Base-by-base conservation (phyloP, 1,140 invertebrate species). In the Anoplolepis gracilipes region DNA sequence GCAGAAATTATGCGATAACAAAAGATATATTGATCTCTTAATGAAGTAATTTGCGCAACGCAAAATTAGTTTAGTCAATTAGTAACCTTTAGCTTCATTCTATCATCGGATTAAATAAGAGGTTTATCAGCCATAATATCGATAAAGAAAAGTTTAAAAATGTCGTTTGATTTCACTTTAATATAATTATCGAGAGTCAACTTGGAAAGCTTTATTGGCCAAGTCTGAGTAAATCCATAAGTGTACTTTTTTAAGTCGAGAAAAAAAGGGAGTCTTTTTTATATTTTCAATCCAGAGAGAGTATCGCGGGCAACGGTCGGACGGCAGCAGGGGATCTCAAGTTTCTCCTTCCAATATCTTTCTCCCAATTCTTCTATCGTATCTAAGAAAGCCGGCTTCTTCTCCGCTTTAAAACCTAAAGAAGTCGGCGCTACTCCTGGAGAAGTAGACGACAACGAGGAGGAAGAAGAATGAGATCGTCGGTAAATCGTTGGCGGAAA, bases 161-260 rank as follows among this genome's bases (percentile, higher is more conserved):
- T 8, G 3, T 36, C 30, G 30, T 5, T 76, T 46, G 16, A 64
- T 39, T 42, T 2, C 42, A 10, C 10, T 69, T 19, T 22, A 39
- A 28, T 11, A 11, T 61, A 25, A 72, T 46, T 42, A 72, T n/a
- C 13, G 28, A 16, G 22, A 57, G 7, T n/a, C 33, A 59, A 57
- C 19, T 59, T 22, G 19, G n/a, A 49, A 25, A 73, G 46, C 19
- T 11, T 59, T 36, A 59, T 72, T 53, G 36, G 19, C 1, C n/a
- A 4, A 70, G 42, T n/a, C 11, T 25, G 72, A 88, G 77, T 77
- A 78, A 87, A 88, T 88, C 49, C 33, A 72, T 77, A 77, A 65
- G 5, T 19, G 19, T 42, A 88, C 84, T 61, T 76, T 61, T 28
- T 28, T 30, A 25, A 33, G 19, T 75, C 28, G 19, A 13, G 42